Evolutionary conservation across 1,140 invertebrate genomes (phyloP).

Genomic region (Aphelinus atriplicis): DNA sequence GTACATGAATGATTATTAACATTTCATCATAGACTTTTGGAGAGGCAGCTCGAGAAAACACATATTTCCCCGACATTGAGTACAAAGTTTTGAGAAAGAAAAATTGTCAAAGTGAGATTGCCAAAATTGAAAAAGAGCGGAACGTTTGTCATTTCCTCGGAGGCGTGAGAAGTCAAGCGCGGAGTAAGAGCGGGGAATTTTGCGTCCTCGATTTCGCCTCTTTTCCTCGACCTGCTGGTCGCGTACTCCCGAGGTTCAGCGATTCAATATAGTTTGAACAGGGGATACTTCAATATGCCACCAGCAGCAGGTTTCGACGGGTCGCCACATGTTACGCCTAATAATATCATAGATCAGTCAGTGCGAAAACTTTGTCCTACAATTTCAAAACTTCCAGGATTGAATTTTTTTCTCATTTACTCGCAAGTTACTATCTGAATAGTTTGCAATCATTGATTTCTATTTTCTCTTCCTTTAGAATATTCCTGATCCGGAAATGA

Average conservation of each 20-base stretch:
- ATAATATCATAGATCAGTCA: slow-evolving; percentile 54
- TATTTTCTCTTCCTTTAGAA: too few relatives aligned
- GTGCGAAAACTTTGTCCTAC: slow-evolving; percentile 46
- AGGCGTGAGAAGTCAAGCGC: not conserved
- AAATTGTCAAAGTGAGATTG: not conserved
- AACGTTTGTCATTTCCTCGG: not conserved
- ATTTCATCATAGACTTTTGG: too few relatives aligned
- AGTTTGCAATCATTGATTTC: too few relatives aligned
- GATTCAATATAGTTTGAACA: slow-evolving; percentile 26
- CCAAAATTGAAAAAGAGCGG: slow-evolving; percentile 1
- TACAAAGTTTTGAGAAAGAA: not conserved
- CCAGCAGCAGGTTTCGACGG: slow-evolving; percentile 43
- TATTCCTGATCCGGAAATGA: too few relatives aligned
- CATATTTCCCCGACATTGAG: too few relatives aligned
- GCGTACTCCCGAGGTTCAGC: slow-evolving; percentile 11
- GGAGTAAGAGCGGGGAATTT: not conserved
- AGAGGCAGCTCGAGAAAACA: too few relatives aligned
- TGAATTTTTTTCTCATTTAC: too few relatives aligned
- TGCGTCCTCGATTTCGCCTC: not conserved
- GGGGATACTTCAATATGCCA: slow-evolving; percentile 49
- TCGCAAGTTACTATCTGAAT: too few relatives aligned
- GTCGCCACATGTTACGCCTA: slow-evolving; percentile 55
- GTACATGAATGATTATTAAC: too few relatives aligned
- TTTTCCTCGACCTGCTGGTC: slow-evolving; percentile 7
- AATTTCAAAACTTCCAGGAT: not conserved